phyloP scores from a whole-genome alignment of 2,797 vertebrate genomes.

The Pipistrellus pipistrellus region DNA sequence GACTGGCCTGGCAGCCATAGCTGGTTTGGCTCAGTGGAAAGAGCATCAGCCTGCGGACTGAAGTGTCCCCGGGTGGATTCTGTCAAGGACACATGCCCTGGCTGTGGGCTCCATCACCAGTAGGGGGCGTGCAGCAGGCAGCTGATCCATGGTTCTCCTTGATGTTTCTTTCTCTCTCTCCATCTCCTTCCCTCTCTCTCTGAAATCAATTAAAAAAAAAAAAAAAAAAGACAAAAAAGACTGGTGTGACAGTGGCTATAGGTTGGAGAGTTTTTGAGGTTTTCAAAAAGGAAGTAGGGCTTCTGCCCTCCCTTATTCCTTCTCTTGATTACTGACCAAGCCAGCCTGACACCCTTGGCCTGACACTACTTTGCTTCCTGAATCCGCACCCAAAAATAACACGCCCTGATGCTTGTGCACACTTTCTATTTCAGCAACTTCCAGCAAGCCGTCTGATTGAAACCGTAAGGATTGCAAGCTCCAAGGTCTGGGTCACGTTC shows the following conservation, averaged over 20 bases:
- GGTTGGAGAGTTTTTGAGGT: constrained; percentile 41
- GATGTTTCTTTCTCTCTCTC: too few species aligned
- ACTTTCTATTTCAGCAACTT: neutral
- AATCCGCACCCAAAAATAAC: neutral
- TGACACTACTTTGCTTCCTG: neutral
- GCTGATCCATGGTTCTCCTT: too few species aligned
- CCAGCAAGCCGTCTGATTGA: neutral
- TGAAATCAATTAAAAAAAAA: too few species aligned
- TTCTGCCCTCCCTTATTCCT: constrained; percentile 13
- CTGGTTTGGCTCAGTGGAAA: too few species aligned
- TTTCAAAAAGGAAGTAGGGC: constrained; percentile 50
- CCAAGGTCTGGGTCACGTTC: neutral
- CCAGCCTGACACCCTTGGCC: neutral
- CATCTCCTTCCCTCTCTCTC: too few species aligned
- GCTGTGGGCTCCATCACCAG: too few species aligned
- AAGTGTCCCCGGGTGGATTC: too few species aligned
- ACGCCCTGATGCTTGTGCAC: neutral
- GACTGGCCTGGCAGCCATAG: neutral
- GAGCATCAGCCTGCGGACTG: too few species aligned
- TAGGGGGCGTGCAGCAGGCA: too few species aligned
- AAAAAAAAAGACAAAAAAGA: neutral
- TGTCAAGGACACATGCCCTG: too few species aligned
- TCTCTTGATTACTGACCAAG: neutral
- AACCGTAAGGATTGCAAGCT: neutral
- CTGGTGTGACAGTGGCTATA: neutral